A percentile compares a stretch with the other conserved stretches of the same genome.
Conservation (phyloP, 2,113 vertebrate species). For the Speoplatyrhinus poulsoni region DNA sequence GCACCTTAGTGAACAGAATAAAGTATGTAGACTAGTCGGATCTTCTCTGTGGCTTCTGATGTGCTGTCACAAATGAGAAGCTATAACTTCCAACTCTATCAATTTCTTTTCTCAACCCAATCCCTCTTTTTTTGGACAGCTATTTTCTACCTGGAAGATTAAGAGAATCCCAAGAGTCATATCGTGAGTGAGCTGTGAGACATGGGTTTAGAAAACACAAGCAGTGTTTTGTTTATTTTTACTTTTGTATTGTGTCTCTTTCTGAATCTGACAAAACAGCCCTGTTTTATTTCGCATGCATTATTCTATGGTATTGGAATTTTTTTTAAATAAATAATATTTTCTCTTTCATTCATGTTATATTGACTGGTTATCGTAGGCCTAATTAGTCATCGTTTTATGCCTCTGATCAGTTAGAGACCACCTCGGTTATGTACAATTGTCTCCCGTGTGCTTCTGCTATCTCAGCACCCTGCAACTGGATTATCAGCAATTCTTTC, state of each 20-base stretch:
- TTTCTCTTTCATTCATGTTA: no score
- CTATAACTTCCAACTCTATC: slow-evolving; percentile 41
- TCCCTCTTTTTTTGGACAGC: slow-evolving; percentile 42
- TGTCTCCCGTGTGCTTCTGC: slow-evolving; percentile 18
- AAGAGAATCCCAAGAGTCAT: slow-evolving; percentile 46
- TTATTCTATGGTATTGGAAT: neutral
- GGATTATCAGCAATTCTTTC: slow-evolving; percentile 67
- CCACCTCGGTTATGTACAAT: slow-evolving; percentile 3
- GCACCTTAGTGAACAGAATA: slow-evolving; percentile 21
- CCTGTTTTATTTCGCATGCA: neutral
- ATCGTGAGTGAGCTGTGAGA: slow-evolving; percentile 42
- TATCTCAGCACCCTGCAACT: slow-evolving; percentile 51
- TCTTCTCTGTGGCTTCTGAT: slow-evolving; percentile 3
- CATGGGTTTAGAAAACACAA: slow-evolving; percentile 32
- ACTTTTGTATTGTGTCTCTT: neutral
- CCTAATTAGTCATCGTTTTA: slow-evolving; percentile 11
- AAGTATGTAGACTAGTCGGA: slow-evolving; percentile 10
- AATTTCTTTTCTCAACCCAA: slow-evolving; percentile 37
- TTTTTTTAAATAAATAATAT: neutral
- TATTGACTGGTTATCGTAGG: no score
- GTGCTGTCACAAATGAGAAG: slow-evolving; percentile 50
- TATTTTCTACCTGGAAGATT: slow-evolving; percentile 54
- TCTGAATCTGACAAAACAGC: neutral
- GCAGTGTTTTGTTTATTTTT: slow-evolving; percentile 9
- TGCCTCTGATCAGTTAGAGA: neutral